Evolutionary conservation across 2,113 vertebrate genomes (phyloP), one percentile per base, ranked within the genome.

Genomic region (Thunnus thynnus): DNA sequence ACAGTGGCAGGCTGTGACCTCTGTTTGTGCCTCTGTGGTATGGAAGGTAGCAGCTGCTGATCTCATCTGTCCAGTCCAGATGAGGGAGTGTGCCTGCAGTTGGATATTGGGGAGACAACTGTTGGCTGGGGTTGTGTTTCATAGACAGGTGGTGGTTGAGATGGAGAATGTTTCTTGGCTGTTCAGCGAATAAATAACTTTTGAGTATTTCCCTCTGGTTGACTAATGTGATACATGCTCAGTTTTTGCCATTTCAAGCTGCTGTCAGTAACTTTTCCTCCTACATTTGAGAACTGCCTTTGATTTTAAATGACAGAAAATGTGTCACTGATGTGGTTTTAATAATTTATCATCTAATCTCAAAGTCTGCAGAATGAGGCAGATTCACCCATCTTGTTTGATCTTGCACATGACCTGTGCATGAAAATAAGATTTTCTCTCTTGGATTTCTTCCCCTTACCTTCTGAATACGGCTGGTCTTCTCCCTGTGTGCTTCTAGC

Each of bases 381-480:
- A 3, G 27, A 30, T 30, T 30, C 4, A 30, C 27, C 27, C 27
- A 30, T 30, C 27, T 30, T 30, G 27, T 30, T 30, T 30, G 27
- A 30, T 30, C 27, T 3, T 30, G 27, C 27, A 30, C 27, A 30
- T 5, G 44, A 64, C 17, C 32, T 44, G 47, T 61, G 11, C 20
- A 25, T n/a, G 54, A 55, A 11, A n/a, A n/a, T n/a, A n/a, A n/a
- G n/a, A n/a, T 36, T 58, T 50, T 17, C 20, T 65, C 14, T 52
- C 12, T n/a, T 22, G 4, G 13, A 70, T 32, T 13, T 27, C 22
- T 14, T 60, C 48, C 12, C 4, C 73, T 94, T 80, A 99, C 98
- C 97, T 99, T 99, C 89, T 98, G 97, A 50, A 99, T 97, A n/a
- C 96, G 93, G 70, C 90, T 82, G 0, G 96, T 95, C 87, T 99